These are phyloP conservation scores for Babyrousa celebensis DNA, from an alignment of 2,797 vertebrate species.

Conservation along the genomic window DNA sequence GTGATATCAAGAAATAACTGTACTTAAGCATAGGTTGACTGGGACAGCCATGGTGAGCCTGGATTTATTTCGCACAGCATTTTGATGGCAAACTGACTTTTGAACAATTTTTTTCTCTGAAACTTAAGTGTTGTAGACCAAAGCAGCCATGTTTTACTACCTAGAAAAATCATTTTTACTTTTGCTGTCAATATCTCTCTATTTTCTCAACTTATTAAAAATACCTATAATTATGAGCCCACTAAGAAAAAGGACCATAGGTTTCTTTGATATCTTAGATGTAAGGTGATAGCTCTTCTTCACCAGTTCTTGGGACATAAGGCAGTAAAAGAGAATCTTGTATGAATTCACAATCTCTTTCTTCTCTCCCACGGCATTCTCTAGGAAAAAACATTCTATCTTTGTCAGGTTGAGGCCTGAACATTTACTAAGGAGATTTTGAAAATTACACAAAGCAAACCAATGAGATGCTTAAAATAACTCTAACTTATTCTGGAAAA, in stretches of 20 bases:
- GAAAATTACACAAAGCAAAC: background rate
- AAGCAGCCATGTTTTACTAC: background rate
- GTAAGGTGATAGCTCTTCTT: background rate
- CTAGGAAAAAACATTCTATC: background rate
- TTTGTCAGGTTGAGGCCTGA: background rate
- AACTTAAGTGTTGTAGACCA: background rate
- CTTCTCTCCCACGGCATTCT: background rate
- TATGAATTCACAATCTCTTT: background rate
- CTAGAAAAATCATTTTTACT: background rate
- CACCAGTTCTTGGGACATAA: background rate
- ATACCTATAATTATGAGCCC: background rate
- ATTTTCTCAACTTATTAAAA: constrained; percentile 5
- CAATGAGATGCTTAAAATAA: background rate
- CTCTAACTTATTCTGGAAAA: constrained; percentile 5
- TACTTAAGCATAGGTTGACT: background rate
- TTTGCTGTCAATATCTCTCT: background rate
- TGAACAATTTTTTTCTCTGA: constrained; percentile 34
- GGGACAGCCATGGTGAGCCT: background rate
- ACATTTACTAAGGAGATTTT: background rate
- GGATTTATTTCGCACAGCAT: background rate
- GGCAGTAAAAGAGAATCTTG: background rate
- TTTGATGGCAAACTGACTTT: background rate
- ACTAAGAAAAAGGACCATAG: background rate
- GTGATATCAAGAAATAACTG: background rate
- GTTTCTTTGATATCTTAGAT: background rate